Base-by-base conservation (phyloP, 1,140 invertebrate genomes). In the Delia radicum region DNA sequence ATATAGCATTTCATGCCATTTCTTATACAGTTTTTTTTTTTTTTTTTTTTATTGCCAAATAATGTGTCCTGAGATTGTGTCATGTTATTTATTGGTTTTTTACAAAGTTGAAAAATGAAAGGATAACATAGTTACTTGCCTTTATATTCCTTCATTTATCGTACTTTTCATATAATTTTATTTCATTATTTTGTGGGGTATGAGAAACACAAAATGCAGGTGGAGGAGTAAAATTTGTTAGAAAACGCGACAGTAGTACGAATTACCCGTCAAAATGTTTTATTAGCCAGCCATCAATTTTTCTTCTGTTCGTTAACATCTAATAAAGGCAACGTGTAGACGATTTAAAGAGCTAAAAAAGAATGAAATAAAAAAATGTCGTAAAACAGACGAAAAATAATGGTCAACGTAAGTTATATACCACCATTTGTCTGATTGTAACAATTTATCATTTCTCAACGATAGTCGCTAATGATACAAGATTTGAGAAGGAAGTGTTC, bases 211-310 rank as follows among this genome's bases (percentile, higher is more conserved):
- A 63, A 73, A 63, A 37, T 27, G 21, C 12, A 73, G 27, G 18
- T 27, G 27, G n/a, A n/a, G n/a, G n/a, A 63, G 21, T 3, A 37
- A 74, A 76, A 75, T 48, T 48, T 73, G 71, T 73, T n/a, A 46
- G 18, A 73, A 46, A n/a, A n/a, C 75, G 77, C 77, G 77, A 81
- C 79, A 78, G 79, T 83, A 80, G 81, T 83, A 83, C 83, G 82
- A 83, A 83, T 83, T 79, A 77, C 80, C 79, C 81, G 81, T 83
- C 82, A 81, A 82, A 83, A 81, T 83, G 82, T 77, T 83, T 83
- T 83, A 83, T 83, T 83, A 80, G 78, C 78, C 33, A 77, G 74
- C 80, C 81, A 83, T 83, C 83, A 81, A 81, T 83, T 83, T 33
- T 21, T 29, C n/a, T n/a, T n/a, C n/a, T 33, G 29, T 18, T 18